Evolutionary conservation across 2,888 invertebrate species (phyloP).

Genomic region (Rhagium mordax): DNA sequence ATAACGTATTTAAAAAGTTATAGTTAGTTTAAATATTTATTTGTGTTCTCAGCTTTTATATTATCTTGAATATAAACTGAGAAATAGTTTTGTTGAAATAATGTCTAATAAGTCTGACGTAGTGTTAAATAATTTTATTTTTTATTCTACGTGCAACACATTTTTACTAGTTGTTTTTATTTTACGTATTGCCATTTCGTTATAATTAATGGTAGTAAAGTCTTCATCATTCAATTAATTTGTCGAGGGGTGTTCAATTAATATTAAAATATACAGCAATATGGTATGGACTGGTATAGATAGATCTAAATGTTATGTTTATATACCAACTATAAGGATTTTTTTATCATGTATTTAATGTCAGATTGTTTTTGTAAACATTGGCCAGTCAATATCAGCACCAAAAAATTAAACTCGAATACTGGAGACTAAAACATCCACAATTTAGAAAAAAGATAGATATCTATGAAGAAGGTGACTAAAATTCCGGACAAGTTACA

Average conservation of each 20-base stretch:
- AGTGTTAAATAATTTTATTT: neutral
- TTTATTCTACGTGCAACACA: neutral
- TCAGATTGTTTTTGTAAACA: too few relatives aligned
- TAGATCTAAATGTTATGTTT: too few relatives aligned
- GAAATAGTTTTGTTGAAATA: neutral
- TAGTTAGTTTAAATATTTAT: neutral
- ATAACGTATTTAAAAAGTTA: neutral
- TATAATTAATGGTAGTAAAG: neutral
- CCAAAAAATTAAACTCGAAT: too few relatives aligned
- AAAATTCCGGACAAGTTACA: too few relatives aligned
- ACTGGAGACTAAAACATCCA: too few relatives aligned
- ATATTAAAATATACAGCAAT: too few relatives aligned
- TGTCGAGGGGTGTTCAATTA: neutral
- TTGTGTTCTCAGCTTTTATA: neutral
- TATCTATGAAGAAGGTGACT: too few relatives aligned
- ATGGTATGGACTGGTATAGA: too few relatives aligned
- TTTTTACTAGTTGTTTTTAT: neutral
- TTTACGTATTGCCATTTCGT: neutral
- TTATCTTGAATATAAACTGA: neutral
- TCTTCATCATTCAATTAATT: neutral
- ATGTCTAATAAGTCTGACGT: neutral
- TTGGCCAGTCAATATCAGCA: too few relatives aligned
- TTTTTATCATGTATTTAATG: too few relatives aligned
- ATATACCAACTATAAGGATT: too few relatives aligned
- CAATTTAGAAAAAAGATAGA: too few relatives aligned